Evolutionary conservation across 2,888 invertebrate species (phyloP).

Genomic region (Drepanosiphum platanoidis): DNA sequence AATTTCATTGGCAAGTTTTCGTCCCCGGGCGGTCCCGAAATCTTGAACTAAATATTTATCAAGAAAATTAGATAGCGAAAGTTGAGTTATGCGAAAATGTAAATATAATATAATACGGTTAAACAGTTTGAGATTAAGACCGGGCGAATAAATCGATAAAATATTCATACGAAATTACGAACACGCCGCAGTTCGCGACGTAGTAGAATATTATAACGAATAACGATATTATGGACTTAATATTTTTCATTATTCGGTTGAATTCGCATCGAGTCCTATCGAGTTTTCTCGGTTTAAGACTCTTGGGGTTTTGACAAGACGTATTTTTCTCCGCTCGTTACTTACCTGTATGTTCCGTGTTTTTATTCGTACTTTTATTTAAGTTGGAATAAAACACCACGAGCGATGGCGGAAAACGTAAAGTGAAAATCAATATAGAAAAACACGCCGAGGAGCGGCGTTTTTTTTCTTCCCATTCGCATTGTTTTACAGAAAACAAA

Average conservation of each 20-base stretch:
- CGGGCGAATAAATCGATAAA: too few species aligned
- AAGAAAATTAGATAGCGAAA: too few species aligned
- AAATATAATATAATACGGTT: too few species aligned
- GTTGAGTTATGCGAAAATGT: too few species aligned
- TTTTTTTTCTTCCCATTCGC: neutral
- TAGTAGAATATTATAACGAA: too few species aligned
- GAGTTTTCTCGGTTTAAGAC: neutral
- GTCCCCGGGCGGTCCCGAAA: too few species aligned
- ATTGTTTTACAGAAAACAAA: neutral
- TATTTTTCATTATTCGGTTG: neutral
- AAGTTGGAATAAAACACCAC: neutral
- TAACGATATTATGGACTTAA: too few species aligned
- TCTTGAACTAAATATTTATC: too few species aligned
- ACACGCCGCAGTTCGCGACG: too few species aligned
- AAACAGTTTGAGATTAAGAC: too few species aligned
- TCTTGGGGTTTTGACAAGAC: neutral
- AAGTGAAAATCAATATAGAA: constrained; percentile 32
- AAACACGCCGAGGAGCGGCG: neutral
- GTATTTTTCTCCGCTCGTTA: neutral
- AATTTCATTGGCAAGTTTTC: too few species aligned
- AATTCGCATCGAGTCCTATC: neutral
- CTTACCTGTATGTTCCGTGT: neutral
- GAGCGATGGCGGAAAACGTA: neutral
- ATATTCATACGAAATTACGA: too few species aligned
- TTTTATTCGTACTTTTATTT: neutral